phyloP scores from a whole-genome alignment of 2,797 vertebrate genomes.

The Cyprinodon diabolis region DNA sequence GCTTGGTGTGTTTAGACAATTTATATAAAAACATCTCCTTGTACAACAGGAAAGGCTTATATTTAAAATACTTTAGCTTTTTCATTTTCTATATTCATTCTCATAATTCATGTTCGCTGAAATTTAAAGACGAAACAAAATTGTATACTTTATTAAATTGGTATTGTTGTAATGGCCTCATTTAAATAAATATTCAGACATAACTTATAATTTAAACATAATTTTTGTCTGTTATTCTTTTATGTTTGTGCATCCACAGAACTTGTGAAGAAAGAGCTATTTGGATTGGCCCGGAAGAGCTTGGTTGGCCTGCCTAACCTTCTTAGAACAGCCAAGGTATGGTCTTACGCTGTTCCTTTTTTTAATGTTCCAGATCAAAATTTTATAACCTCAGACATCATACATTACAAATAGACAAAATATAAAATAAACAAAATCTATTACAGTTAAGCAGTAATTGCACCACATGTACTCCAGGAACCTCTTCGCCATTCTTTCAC shows the following conservation, averaged over 20 bases:
- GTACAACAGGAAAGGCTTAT: background rate
- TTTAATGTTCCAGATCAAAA: background rate
- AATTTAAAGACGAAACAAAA: background rate
- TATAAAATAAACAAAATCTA: background rate
- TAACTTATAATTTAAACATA: background rate
- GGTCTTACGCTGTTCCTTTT: background rate
- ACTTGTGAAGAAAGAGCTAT: constrained; percentile 73
- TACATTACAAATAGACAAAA: background rate
- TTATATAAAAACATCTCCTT: background rate
- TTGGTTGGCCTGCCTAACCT: constrained; percentile 84
- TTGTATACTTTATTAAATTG: background rate
- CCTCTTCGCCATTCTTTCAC: background rate
- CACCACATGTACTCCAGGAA: background rate
- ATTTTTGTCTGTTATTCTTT: background rate
- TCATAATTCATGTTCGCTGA: background rate
- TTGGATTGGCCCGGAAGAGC: constrained; percentile 63
- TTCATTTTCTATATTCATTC: background rate
- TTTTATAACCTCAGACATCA: background rate
- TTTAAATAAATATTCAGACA: too few relatives aligned
- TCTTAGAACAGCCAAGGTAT: constrained; percentile 82
- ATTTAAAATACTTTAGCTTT: background rate
- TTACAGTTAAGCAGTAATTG: background rate
- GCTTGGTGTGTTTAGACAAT: background rate
- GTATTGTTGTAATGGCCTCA: background rate
- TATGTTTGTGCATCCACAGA: constrained; percentile 60